These are phyloP conservation scores for Phania funesta DNA, from an alignment of 2,888 invertebrate genomes.

Conservation along the genomic window DNA sequence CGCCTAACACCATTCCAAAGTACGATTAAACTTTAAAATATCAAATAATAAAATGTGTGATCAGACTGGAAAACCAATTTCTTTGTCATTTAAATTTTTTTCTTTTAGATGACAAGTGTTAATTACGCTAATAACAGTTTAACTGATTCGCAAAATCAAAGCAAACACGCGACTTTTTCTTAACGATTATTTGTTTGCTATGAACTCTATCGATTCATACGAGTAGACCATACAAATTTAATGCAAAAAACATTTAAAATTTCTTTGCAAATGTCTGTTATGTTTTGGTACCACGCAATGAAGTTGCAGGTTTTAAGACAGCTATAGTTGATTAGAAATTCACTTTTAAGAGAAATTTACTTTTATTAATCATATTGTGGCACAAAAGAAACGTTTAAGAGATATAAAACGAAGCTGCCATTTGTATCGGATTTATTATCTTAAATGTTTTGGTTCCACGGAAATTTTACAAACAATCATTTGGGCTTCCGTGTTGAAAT, in stretches of 20 bases:
- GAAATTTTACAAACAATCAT: background rate
- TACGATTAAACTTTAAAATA: too few relatives aligned
- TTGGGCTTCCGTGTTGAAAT: conserved; percentile 49
- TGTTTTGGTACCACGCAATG: too few relatives aligned
- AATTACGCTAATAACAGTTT: conserved; percentile 68
- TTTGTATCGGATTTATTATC: conserved; percentile 43
- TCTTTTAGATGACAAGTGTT: conserved; percentile 62
- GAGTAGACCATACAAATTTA: background rate
- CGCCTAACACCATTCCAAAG: too few relatives aligned
- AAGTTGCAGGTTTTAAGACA: background rate
- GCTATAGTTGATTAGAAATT: conserved; percentile 37
- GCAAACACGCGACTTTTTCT: conserved; percentile 58
- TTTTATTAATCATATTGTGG: conserved; percentile 45
- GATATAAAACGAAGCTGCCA: background rate
- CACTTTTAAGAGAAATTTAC: conserved; percentile 44
- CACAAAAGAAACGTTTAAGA: background rate
- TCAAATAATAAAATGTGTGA: too few relatives aligned
- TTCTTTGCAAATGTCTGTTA: too few relatives aligned
- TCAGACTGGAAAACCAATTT: too few relatives aligned
- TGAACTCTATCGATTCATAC: too few relatives aligned
- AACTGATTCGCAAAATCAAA: conserved; percentile 65
- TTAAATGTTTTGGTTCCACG: background rate
- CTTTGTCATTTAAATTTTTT: too few relatives aligned
- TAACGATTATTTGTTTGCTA: too few relatives aligned
- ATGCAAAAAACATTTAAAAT: background rate